These are phyloP conservation scores for Drosophila limbata DNA, from an alignment of 2,888 invertebrate species.

Conservation along the genomic window DNA sequence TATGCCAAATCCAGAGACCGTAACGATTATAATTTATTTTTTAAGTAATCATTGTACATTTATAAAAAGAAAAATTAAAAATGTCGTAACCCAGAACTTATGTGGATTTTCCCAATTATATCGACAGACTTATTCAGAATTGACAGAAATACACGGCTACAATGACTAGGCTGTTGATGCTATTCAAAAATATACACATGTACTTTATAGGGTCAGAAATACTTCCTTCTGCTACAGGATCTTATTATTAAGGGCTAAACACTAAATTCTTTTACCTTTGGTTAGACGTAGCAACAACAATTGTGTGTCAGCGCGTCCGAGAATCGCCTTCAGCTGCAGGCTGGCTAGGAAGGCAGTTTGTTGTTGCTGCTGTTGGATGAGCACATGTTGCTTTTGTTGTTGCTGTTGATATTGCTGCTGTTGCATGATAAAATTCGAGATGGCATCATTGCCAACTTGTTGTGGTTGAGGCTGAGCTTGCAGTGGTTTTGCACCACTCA, in stretches of 20 bases:
- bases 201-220: neutral
- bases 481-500: conserved; percentile 54
- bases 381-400: conserved; percentile 78
- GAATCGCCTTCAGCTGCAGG: conserved; percentile 82
- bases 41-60: no score
- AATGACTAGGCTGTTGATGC: no score
- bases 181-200: no score
- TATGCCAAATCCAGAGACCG: no score
- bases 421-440: conserved; percentile 82
- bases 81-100: no score
- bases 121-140: no score
- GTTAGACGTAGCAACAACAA: conserved; percentile 80
- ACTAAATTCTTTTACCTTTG: conserved; percentile 67
- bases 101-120: no score
- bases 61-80: no score
- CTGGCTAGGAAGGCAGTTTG: conserved; percentile 83
- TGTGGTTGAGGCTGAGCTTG: conserved; percentile 28
- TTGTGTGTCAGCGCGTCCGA: conserved; percentile 82
- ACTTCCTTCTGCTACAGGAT: no score
- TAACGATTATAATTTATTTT: no score
- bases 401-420: conserved; percentile 82
- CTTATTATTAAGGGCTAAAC: neutral
- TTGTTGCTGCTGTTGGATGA: conserved; percentile 82
- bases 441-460: conserved; percentile 72
- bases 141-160: no score